Base-by-base conservation (phyloP, 2,113 vertebrate species). In the Tor tambroides region DNA sequence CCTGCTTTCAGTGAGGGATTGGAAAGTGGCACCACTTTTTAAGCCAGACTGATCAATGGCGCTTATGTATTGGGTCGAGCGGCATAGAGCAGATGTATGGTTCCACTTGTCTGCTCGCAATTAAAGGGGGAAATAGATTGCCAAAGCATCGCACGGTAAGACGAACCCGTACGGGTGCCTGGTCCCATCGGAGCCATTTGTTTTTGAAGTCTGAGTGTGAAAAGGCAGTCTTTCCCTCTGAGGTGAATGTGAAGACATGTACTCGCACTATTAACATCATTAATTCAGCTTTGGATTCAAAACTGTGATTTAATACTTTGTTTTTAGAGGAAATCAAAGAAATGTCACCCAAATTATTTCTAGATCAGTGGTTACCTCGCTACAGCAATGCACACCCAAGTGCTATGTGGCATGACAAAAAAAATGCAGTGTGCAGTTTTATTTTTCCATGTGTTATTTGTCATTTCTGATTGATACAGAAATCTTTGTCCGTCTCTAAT, bases 51-150 rank as follows among this genome's bases (percentile, higher is more conserved):
- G 94, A 96, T 96, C 96, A 96, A 95, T 95, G 94, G 92, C 88
- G 93, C 95, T 96, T 95, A 94, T 93, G 95, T 95, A 95, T 95
- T 95, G 95, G 94, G 93, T 95, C 93, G 91, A 95, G 95, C 94
- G 89, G 93, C 83, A 4, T 89, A 91, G 92, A 93, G 93, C 93
- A 94, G 95, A 96, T 94, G 93, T 93, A 93, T 95, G 93, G 91
- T 93, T 95, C 91, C 89, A 77, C 92, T 92, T 92, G 93, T 93
- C 93, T 89, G 87, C 82, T 86, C 83, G 67, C 85, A 91, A 92
- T 92, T 89, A 92, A 90, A 91, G 84, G 83, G 79, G 69, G 84
- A 87, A 90, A 90, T 88, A 89, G 90, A 91, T 91, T 89, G 81
- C 86, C 71, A 83, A 89, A 88, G 84, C 85, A 85, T 89, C 61